Base-by-base conservation (phyloP, 2,888 invertebrate species). In the Yponomeuta malinellus region DNA sequence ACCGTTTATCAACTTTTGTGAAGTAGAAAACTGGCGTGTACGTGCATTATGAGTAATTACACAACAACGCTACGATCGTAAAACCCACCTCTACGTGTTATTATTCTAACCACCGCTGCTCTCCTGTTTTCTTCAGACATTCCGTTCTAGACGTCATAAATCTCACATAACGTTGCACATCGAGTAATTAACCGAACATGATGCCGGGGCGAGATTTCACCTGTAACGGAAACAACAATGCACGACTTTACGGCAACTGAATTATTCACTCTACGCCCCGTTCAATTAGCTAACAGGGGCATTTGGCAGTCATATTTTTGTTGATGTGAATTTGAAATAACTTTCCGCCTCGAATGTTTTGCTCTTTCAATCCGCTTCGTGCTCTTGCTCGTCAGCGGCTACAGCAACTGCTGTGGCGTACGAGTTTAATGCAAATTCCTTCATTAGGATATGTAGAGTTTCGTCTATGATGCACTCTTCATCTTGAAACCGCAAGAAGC, bases 131-230 rank as follows among this genome's bases (percentile, higher is more conserved):
- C 76, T 78, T 77, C 70, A 73, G 71, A 15, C 68, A 23, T 59
- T 67, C 72, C 71, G 70, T 73, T 71, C 66, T 67, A 76, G 75
- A 74, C 76, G 76, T 79, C 81, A 79, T 86, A 85, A 84, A 85
- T 86, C 84, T 84, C 79, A 68, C 68, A 79, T 78, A 74, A 76
- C 80, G 79, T 81, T 78, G 79, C 80, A 76, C 77, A 78, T 78
- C 78, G 76, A 76, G 81, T 83, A 85, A 86, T 85, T 83, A 85
- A 81, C 81, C 81, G 77, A 43, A 48, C 81, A 81, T 80, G 71
- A 83, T 79, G 81, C 74, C 77, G 78, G 64, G 69, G 70, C 59
- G 66, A 63, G 79, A 74, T 76, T 79, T 81, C 79, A 79, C 77
- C 77, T 78, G 73, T 73, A 72, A 74, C 72, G 72, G 8, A 72